Percentiles rank a stretch among this genome's conserved stretches.
Evolutionary conservation across 2,888 invertebrate species (phyloP).

Genomic region (Euzophera pinguis): DNA sequence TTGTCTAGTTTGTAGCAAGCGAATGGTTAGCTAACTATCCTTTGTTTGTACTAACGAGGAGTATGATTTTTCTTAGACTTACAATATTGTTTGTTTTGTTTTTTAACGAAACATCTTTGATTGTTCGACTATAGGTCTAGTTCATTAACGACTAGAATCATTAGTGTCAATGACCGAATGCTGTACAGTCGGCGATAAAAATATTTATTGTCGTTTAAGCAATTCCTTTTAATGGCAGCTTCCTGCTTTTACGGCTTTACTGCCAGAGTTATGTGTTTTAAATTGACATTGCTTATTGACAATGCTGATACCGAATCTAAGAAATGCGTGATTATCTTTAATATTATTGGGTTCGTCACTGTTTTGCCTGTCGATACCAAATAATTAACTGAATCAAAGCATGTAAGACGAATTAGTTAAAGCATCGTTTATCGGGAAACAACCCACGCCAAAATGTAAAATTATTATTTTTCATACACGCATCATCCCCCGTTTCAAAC

Average conservation of each 20-base stretch:
- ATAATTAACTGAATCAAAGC: no score
- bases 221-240: constrained; percentile 50
- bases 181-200: constrained; percentile 45
- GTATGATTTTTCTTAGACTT: neutral
- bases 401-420: no score
- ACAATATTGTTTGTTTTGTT: neutral
- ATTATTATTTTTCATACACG: no score
- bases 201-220: constrained; percentile 53
- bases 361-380: no score
- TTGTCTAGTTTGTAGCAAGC: no score
- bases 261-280: constrained; percentile 24
- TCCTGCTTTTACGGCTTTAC: constrained; percentile 38
- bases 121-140: neutral
- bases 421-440: no score
- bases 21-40: no score
- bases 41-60: no score
- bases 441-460: no score
- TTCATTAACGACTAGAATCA: constrained; percentile 16
- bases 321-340: neutral
- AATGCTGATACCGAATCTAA: constrained; percentile 3
- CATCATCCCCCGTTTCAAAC: no score
- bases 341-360: no score
- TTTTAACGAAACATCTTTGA: neutral
- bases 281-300: constrained; percentile 18
- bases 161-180: constrained; percentile 42